Percentiles rank a stretch among this genome's conserved stretches.
These are phyloP conservation scores for Lontra canadensis DNA, from an alignment of 2,113 vertebrate species.

Conservation along the genomic window DNA sequence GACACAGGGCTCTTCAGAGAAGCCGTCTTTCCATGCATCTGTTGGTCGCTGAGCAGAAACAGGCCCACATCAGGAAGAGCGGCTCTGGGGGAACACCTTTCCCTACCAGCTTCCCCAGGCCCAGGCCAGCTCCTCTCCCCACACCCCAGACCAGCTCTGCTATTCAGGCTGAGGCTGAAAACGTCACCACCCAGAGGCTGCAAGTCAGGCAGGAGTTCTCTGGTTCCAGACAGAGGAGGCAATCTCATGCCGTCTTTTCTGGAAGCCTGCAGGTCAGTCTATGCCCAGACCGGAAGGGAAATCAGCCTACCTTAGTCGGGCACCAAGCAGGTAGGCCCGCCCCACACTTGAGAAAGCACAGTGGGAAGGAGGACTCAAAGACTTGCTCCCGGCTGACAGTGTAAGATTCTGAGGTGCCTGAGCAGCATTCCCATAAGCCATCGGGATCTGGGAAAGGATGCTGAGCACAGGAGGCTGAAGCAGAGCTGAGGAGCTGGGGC, in stretches of 20 bases:
- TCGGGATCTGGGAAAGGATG: neutral
- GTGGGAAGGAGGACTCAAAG: neutral
- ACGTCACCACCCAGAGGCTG: neutral
- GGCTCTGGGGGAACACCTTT: neutral
- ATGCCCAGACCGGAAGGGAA: neutral
- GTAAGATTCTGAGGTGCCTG: neutral
- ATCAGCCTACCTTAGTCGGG: neutral
- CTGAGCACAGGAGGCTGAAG: neutral
- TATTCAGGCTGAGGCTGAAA: neutral
- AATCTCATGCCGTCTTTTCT: neutral
- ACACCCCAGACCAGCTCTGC: neutral
- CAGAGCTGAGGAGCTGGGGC: neutral
- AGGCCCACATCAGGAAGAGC: neutral
- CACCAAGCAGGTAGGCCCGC: neutral
- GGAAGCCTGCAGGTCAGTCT: neutral
- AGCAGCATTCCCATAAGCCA: neutral
- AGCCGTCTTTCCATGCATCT: constrained; percentile 79
- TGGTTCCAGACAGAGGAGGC: accelerated
- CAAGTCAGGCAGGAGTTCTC: neutral
- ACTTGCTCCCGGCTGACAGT: neutral
- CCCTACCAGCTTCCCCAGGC: neutral
- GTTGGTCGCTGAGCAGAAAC: constrained; percentile 72
- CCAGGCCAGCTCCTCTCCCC: neutral
- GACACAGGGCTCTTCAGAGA: constrained; percentile 75
- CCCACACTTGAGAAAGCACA: neutral